Percentiles rank a stretch among this genome's conserved stretches.
phyloP scores from a whole-genome alignment of 2,113 vertebrate genomes.

The Zootoca vivipara region DNA sequence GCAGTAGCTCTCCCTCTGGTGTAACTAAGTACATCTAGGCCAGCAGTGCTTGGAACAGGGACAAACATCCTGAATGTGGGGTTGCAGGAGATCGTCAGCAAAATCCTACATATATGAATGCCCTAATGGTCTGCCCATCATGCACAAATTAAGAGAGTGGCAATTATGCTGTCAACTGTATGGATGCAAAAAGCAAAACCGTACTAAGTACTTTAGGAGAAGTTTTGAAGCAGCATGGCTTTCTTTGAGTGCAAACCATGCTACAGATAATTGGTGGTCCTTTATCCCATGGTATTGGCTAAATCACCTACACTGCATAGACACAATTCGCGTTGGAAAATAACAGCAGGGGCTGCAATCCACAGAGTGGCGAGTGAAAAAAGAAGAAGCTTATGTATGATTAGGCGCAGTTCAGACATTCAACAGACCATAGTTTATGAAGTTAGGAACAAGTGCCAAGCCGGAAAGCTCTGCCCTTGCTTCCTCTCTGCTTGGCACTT shows the following conservation, averaged over 20 bases:
- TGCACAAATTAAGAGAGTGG: conserved; percentile 30
- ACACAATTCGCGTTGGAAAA: conserved; percentile 70
- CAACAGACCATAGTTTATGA: not conserved
- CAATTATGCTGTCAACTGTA: conserved; percentile 29
- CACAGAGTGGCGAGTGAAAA: not conserved
- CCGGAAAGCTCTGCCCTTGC: too few relatives aligned
- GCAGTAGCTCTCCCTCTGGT: not conserved
- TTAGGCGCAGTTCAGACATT: not conserved
- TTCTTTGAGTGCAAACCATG: conserved; percentile 56
- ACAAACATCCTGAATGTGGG: not conserved
- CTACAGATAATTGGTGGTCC: conserved; percentile 52
- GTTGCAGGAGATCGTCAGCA: not conserved
- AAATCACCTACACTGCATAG: conserved; percentile 68
- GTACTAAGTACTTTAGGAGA: conserved; percentile 48
- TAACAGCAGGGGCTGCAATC: conserved; percentile 61
- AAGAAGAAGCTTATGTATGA: not conserved
- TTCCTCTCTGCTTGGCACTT: not conserved
- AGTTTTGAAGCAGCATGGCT: conserved; percentile 43
- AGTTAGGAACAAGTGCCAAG: not conserved
- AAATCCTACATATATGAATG: not conserved
- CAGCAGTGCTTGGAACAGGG: not conserved
- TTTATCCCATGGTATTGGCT: conserved; percentile 59
- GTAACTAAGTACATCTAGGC: not conserved
- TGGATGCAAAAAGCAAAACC: not conserved
- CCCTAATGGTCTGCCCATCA: not conserved